These are phyloP conservation scores for Galeopterus variegatus DNA, from an alignment of 2,113 vertebrate genomes.

Conservation along the genomic window DNA sequence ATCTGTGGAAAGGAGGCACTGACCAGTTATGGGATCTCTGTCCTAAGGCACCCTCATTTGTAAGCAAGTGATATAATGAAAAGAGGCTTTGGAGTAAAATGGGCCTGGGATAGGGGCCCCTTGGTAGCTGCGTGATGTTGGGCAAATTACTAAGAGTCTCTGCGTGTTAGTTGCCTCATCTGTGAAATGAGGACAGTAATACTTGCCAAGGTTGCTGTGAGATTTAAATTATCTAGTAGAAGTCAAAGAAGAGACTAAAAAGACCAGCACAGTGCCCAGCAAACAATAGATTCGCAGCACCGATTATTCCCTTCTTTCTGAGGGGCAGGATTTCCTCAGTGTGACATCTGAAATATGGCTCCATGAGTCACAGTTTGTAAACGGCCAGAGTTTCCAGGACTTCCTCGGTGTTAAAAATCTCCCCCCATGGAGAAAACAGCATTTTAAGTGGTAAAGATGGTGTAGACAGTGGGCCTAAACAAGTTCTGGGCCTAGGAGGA, in stretches of 20 bases:
- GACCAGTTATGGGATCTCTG: neutral
- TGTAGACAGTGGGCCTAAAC: neutral
- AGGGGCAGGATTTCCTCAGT: neutral
- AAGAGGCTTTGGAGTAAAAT: neutral
- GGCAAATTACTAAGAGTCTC: neutral
- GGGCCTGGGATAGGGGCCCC: neutral
- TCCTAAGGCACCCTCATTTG: neutral
- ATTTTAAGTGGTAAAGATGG: neutral
- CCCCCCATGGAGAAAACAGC: neutral
- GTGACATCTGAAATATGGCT: neutral
- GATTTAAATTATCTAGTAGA: neutral
- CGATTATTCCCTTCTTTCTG: neutral
- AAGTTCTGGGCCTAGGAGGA: neutral
- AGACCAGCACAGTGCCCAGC: neutral
- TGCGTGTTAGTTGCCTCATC: neutral
- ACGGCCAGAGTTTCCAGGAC: neutral
- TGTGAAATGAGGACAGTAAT: neutral
- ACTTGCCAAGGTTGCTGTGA: neutral
- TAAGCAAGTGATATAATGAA: neutral
- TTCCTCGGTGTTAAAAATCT: neutral
- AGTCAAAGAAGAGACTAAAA: neutral
- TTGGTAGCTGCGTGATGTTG: neutral
- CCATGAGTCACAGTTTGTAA: neutral
- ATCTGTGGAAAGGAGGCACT: neutral
- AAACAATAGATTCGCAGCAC: neutral